These are phyloP conservation scores for Accipiter cooperii DNA, from an alignment of 2,113 vertebrate genomes.

Conservation along the genomic window DNA sequence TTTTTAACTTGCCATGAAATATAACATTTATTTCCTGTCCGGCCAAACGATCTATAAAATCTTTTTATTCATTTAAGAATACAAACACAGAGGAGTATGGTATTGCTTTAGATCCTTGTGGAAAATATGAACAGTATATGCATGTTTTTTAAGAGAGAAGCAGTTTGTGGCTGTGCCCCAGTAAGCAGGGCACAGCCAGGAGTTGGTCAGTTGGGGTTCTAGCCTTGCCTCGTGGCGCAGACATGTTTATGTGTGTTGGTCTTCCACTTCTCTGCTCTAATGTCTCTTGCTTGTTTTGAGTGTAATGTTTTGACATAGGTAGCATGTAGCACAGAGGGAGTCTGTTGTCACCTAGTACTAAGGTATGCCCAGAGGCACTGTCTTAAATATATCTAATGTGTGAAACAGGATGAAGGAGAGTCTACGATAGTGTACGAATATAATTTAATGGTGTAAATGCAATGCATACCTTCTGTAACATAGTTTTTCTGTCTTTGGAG, in stretches of 20 bases:
- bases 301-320: not conserved
- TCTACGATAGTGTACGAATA: not conserved
- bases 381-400: not conserved
- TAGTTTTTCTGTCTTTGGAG: not conserved
- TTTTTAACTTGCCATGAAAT: not conserved
- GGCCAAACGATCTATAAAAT: not conserved
- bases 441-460: not conserved
- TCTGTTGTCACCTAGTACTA: not conserved
- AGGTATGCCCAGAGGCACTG: not conserved
- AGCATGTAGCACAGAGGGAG: not conserved
- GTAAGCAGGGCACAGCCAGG: not conserved
- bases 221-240: accelerated
- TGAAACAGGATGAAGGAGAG: not conserved
- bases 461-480: not conserved
- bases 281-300: not conserved
- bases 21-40: not conserved
- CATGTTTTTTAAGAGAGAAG: not conserved
- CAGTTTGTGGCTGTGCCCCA: not conserved
- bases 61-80: not conserved
- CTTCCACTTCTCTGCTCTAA: not conserved
- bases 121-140: not conserved
- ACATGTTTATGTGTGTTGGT: not conserved
- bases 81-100: not conserved
- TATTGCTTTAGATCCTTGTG: not conserved
- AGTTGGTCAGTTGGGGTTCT: not conserved